Base-by-base conservation (phyloP, 2,113 vertebrate genomes). In the Atractosteus spatula region DNA sequence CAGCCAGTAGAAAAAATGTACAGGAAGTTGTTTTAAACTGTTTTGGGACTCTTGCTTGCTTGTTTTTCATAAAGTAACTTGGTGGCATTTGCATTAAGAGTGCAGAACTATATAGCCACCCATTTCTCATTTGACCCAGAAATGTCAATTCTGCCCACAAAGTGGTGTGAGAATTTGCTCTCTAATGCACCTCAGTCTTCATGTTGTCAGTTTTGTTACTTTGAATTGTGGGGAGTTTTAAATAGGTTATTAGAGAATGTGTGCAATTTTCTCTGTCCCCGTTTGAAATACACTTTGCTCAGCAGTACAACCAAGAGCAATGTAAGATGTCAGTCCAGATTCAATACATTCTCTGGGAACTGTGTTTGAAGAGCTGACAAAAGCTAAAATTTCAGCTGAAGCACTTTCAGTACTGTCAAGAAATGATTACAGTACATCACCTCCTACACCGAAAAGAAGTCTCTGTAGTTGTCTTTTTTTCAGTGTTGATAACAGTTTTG, bases 1-100 rank as follows among this genome's bases (percentile, higher is more conserved):
- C 81, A 85, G 79, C 87, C 81, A 79, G 82, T 84, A 84, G 82
- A 84, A 86, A 82, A 86, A 87, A 71, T 70, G 75, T 59, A 7
- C n/a, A n/a, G 14, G 5, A 13, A 59, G 13, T 59, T 4, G 5
- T 13, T 59, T 13, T 5, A 65, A 65, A 65, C 17, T 41, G 41
- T 41, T 11, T 29, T 29, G 29, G 29, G 29, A 29, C 29, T 29
- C 29, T 29, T 65, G n/a, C 41, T n/a, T 43, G 29, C 29, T 65
- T 65, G 62, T 65, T 29, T 29, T 29, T 65, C n/a, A 41, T 43
- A 65, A 65, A 29, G 29, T 65, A 29, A 29, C 29, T 29, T 29
- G 29, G 29, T 29, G 29, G 29, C 29, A 65, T n/a, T 16, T 41
- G 62, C 62, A 65, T 65, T 65, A n/a, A 10, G 62, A 65, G 17